A percentile compares a stretch with the other conserved stretches of the same genome.
These are phyloP conservation scores for Arctocebus calabarensis DNA, from an alignment of 2,797 vertebrate genomes.

Conservation along the genomic window DNA sequence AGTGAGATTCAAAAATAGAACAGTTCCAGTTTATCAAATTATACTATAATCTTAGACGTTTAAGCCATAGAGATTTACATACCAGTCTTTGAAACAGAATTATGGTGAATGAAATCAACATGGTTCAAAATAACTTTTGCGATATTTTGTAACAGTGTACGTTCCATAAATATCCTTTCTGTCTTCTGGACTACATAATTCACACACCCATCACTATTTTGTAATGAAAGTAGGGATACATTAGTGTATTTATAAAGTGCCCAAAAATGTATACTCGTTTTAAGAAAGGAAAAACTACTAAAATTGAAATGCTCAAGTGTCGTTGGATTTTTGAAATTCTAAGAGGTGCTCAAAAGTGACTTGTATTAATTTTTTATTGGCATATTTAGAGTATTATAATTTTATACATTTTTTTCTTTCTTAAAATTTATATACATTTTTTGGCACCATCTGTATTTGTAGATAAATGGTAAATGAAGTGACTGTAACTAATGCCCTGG, in stretches of 20 bases:
- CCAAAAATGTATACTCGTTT: too few relatives aligned
- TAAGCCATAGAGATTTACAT: slow-evolving; percentile 1
- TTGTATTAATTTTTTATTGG: too few relatives aligned
- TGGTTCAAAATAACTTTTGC: not conserved
- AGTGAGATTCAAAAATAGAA: slow-evolving; percentile 31
- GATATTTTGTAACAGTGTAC: not conserved
- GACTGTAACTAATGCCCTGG: not conserved
- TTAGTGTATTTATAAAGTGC: not conserved
- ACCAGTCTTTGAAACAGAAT: not conserved
- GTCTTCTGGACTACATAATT: slow-evolving; percentile 11
- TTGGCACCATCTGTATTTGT: too few relatives aligned
- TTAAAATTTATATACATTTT: too few relatives aligned
- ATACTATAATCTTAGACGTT: not conserved
- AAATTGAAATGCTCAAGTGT: too few relatives aligned
- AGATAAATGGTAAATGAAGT: not conserved
- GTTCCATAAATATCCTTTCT: not conserved
- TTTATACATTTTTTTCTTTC: too few relatives aligned
- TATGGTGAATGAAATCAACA: slow-evolving; percentile 13
- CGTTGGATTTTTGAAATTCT: too few relatives aligned
- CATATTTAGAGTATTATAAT: too few relatives aligned
- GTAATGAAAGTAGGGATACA: slow-evolving; percentile 19
- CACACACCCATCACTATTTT: not conserved
- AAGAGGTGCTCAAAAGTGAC: too few relatives aligned
- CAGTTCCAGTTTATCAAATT: not conserved
- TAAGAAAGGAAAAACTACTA: too few relatives aligned